Percentiles rank a stretch among this genome's conserved stretches.
Evolutionary conservation across 2,797 vertebrate genomes (phyloP).

Genomic region (Rhodeus uyekii): DNA sequence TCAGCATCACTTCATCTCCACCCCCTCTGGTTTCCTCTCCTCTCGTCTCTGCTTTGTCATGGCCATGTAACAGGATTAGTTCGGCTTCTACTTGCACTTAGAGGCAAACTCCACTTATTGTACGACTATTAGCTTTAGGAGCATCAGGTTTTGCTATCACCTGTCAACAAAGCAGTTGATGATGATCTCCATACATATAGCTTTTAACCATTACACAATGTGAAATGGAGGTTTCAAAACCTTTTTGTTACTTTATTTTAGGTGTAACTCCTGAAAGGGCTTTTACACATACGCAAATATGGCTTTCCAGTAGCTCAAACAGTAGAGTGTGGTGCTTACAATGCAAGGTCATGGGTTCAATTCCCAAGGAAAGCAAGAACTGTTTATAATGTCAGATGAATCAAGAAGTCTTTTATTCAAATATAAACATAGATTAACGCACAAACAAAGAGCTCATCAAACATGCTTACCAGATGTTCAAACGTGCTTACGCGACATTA

Average conservation of each 20-base stretch:
- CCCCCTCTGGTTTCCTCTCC: constrained; percentile 39
- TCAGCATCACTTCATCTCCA: constrained; percentile 53
- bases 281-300: no score
- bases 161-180: constrained; percentile 9
- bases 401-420: not conserved
- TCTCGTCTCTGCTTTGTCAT: constrained; percentile 50
- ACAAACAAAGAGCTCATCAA: not conserved
- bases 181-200: constrained; percentile 2
- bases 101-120: constrained; percentile 30
- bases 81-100: constrained; percentile 39
- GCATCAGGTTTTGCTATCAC: constrained; percentile 31
- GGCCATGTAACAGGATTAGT: constrained; percentile 45
- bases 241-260: not conserved
- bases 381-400: no score
- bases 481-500: not conserved
- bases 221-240: not conserved
- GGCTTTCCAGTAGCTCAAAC: no score
- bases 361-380: no score
- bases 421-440: not conserved
- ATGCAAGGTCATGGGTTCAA: no score
- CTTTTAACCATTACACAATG: not conserved
- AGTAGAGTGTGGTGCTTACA: no score
- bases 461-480: not conserved
- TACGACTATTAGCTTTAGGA: constrained; percentile 18
- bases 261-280: not conserved